Evolutionary conservation across 2,113 vertebrate genomes (phyloP).

Genomic region (Ceratotherium simum): DNA sequence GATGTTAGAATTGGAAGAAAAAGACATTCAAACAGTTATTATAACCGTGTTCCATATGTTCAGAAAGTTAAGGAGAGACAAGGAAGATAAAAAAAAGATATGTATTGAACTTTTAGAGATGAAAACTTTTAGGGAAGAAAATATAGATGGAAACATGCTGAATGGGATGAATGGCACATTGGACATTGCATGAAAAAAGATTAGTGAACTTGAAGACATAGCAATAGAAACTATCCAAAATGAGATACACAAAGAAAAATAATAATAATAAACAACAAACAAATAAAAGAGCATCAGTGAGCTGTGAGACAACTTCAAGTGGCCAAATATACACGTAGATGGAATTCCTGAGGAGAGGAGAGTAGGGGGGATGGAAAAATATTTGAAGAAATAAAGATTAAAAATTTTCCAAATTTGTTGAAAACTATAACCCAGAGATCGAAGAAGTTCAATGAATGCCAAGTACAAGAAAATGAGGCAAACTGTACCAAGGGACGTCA

Average conservation of each 20-base stretch:
- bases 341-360: background rate
- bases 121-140: conserved; percentile 30
- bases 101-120: background rate
- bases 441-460: background rate
- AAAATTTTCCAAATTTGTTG: background rate
- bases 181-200: background rate
- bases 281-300: background rate
- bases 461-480: background rate
- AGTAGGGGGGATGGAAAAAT: background rate
- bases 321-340: background rate
- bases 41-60: background rate
- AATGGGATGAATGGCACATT: background rate
- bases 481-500: background rate
- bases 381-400: background rate
- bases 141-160: background rate
- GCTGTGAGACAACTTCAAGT: background rate
- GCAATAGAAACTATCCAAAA: background rate
- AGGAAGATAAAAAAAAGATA: background rate
- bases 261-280: background rate
- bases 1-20: background rate
- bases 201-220: conserved; percentile 12
- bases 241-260: background rate
- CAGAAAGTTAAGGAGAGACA: background rate
- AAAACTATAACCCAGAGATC: background rate
- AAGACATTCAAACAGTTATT: background rate